Evolutionary conservation across 2,113 vertebrate species (phyloP).

Genomic region (Semnornis frantzii): DNA sequence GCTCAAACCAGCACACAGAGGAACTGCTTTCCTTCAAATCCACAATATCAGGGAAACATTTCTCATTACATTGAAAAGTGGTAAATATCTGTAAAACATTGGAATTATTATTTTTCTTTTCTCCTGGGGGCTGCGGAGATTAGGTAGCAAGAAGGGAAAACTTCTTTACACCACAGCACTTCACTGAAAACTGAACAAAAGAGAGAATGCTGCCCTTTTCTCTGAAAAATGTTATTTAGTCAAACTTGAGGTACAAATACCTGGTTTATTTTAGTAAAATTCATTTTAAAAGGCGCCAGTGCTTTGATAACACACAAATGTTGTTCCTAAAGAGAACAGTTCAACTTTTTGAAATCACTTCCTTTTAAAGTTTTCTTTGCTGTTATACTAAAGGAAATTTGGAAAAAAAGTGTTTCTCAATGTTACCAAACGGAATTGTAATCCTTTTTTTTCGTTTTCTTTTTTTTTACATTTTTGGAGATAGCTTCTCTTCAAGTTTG

Average conservation of each 20-base stretch:
- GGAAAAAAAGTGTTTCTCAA: neutral
- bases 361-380: neutral
- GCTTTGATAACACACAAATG: neutral
- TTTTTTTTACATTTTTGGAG: neutral
- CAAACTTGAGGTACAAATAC: neutral
- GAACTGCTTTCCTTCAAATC: neutral
- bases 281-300: neutral
- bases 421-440: neutral
- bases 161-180: neutral
- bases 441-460: neutral
- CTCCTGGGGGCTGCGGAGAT: neutral
- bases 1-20: too few species aligned
- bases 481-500: neutral
- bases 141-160: neutral
- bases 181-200: neutral
- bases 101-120: neutral
- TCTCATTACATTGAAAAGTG: neutral
- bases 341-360: neutral
- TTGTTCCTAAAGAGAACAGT: neutral
- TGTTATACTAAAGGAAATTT: neutral
- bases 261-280: neutral
- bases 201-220: neutral
- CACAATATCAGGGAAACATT: neutral
- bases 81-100: neutral
- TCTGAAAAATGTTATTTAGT: neutral